Evolutionary conservation across 2,888 invertebrate genomes (phyloP).

Genomic region (Poecilobothrus nobilitatus): DNA sequence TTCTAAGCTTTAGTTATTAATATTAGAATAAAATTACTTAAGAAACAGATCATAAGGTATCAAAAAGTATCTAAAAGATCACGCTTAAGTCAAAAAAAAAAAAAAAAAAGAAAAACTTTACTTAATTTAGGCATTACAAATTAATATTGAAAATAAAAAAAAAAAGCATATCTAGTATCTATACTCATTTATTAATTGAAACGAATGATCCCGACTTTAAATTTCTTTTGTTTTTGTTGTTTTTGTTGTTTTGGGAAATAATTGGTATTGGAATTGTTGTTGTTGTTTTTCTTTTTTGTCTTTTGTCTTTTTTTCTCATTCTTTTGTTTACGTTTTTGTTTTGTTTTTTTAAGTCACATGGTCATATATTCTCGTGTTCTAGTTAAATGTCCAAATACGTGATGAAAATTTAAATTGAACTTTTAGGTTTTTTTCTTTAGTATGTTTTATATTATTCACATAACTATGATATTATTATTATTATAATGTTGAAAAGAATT

Average conservation of each 20-base stretch:
- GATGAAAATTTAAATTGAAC: neutral
- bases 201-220: neutral
- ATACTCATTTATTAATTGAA: conserved; percentile 1
- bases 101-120: neutral
- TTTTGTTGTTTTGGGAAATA: no score
- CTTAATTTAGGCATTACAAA: neutral
- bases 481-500: no score
- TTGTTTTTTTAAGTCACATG: neutral
- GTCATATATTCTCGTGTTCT: neutral
- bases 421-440: neutral
- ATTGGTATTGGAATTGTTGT: no score
- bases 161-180: neutral
- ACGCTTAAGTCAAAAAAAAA: neutral
- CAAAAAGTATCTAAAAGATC: neutral
- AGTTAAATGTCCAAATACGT: conserved; percentile 2
- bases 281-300: neutral
- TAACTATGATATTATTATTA: no score
- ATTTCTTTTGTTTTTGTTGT: neutral
- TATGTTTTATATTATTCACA: no score
- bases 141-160: neutral
- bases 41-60: no score
- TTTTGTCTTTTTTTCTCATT: neutral
- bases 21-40: no score
- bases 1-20: no score
- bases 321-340: neutral